Evolutionary conservation across 2,113 vertebrate species (phyloP).

Genomic region (Megaleporinus macrocephalus): DNA sequence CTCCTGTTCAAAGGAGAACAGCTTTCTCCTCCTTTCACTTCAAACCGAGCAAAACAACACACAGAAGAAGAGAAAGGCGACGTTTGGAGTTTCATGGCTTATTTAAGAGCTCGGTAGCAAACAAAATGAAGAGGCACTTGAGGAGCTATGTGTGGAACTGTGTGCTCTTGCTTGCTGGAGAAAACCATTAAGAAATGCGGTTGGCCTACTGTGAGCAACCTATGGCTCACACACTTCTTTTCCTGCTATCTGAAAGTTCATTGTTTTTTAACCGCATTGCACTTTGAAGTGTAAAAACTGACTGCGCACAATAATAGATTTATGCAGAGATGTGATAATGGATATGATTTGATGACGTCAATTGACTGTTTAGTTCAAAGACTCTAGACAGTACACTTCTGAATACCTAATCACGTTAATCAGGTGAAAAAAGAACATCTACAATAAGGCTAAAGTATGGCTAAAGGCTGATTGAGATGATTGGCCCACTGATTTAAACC

Average conservation of each 20-base stretch:
- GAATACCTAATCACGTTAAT: too few species aligned
- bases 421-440: too few species aligned
- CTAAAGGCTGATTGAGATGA: too few species aligned
- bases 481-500: too few species aligned
- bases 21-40: constrained; percentile 5
- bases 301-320: too few species aligned
- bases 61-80: background rate
- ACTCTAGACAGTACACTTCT: too few species aligned
- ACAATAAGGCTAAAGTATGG: background rate
- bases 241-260: constrained; percentile 13
- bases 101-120: constrained; percentile 22
- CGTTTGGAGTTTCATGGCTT: constrained; percentile 14
- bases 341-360: too few species aligned
- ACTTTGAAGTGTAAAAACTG: background rate
- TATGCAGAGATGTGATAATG: too few species aligned
- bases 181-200: background rate
- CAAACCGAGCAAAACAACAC: constrained; percentile 22
- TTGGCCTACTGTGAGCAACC: background rate
- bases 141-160: background rate
- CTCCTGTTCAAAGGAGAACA: background rate
- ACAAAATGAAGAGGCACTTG: constrained; percentile 11
- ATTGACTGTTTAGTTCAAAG: too few species aligned
- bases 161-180: constrained; percentile 26
- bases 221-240: background rate
- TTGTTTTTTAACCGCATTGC: constrained; percentile 18